These are phyloP conservation scores for Atta colombica DNA, from an alignment of 1,140 invertebrate genomes.

Conservation along the genomic window DNA sequence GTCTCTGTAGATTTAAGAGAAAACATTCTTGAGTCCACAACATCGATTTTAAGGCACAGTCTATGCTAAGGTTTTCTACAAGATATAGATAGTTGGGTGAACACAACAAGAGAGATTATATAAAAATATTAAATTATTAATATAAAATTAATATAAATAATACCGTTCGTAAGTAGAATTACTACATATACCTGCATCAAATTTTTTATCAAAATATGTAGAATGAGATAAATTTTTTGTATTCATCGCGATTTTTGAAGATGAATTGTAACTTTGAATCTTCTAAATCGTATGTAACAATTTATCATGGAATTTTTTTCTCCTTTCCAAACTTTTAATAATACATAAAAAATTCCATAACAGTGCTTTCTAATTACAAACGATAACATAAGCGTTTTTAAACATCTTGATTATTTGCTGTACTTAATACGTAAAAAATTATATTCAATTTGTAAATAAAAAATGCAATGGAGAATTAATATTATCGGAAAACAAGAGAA, in stretches of 20 bases:
- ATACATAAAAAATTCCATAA: conserved; percentile 10
- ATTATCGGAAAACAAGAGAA: conserved; percentile 33
- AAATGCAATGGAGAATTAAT: conserved; percentile 52
- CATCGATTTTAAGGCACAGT: conserved; percentile 73
- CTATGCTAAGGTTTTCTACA: conserved; percentile 73
- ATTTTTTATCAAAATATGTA: conserved; percentile 11
- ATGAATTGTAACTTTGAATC: conserved; percentile 16
- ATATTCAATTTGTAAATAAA: conserved; percentile 37
- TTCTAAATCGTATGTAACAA: conserved; percentile 9
- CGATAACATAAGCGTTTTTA: conserved; percentile 28
- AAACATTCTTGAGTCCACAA: conserved; percentile 59
- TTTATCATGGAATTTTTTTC: neutral
- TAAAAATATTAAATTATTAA: conserved; percentile 78
- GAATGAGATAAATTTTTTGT: conserved; percentile 27
- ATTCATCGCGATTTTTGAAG: conserved; percentile 34
- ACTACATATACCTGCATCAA: conserved; percentile 63
- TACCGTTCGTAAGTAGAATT: conserved; percentile 79
- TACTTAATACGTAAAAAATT: conserved; percentile 15
- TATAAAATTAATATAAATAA: conserved; percentile 79
- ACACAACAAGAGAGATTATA: conserved; percentile 79
- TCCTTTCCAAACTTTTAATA: neutral
- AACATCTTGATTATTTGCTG: conserved; percentile 9
- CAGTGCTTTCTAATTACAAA: conserved; percentile 24
- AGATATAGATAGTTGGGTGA: conserved; percentile 77
- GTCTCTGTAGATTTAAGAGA: conserved; percentile 45